phyloP scores from a whole-genome alignment of 2,888 invertebrate genomes.

The Caenorhabditis angaria region DNA sequence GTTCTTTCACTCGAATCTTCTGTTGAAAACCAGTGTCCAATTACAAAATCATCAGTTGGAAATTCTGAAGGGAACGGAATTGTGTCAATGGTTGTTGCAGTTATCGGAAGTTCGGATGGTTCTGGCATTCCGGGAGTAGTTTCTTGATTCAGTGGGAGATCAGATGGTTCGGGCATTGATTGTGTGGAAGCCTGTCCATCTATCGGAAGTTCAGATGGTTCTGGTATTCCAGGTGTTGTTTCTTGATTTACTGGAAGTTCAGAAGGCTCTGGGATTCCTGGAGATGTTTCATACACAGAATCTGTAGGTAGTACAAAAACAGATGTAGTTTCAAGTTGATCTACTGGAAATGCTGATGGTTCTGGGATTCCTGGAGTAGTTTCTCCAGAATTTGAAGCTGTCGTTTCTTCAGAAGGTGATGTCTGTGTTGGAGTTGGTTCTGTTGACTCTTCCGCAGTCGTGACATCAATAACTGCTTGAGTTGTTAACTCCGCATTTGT shows the following conservation, averaged over 20 bases:
- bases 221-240: too few species aligned
- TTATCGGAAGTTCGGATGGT: not conserved
- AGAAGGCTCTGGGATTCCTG: not conserved
- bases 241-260: not conserved
- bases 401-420: not conserved
- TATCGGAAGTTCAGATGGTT: not conserved
- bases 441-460: too few species aligned
- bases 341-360: not conserved
- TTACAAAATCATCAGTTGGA: slow-evolving; percentile 30
- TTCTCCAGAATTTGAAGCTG: not conserved
- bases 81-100: not conserved
- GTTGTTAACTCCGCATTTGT: not conserved
- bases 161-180: not conserved
- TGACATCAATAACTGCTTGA: not conserved
- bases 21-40: slow-evolving; percentile 41
- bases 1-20: slow-evolving; percentile 10
- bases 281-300: too few species aligned
- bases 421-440: not conserved
- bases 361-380: not conserved
- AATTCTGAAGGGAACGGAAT: slow-evolving; percentile 3
- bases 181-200: not conserved
- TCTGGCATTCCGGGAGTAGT: not conserved
- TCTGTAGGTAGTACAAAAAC: not conserved
- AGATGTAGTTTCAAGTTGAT: not conserved
- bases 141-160: not conserved